These are phyloP conservation scores for Microchrysa polita DNA, from an alignment of 2,888 invertebrate genomes.

Conservation along the genomic window DNA sequence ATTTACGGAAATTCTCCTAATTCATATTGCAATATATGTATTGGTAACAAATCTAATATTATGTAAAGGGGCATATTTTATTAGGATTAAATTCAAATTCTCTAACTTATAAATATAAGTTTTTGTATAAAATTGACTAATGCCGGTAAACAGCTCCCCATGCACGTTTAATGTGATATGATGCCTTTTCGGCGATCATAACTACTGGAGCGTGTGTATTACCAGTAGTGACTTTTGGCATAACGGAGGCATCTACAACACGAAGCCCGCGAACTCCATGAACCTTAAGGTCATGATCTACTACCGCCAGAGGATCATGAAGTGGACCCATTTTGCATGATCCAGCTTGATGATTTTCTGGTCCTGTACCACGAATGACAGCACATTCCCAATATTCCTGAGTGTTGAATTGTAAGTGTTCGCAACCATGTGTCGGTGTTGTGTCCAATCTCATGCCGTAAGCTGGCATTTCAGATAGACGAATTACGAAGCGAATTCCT, in stretches of 20 bases:
- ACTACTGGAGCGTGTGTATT: conserved; percentile 81
- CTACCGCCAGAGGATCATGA: conserved; percentile 77
- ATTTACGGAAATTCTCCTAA: too few species aligned
- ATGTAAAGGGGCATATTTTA: too few species aligned
- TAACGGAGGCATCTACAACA: conserved; percentile 82
- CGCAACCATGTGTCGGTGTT: conserved; percentile 79
- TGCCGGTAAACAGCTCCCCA: conserved; percentile 58
- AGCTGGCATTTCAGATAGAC: conserved; percentile 75
- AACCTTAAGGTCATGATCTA: conserved; percentile 71
- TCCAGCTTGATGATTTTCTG: conserved; percentile 85
- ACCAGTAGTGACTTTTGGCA: conserved; percentile 79
- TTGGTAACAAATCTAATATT: too few species aligned
- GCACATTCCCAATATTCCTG: conserved; percentile 83
- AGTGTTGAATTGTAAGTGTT: conserved; percentile 74
- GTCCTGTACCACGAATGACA: conserved; percentile 74
- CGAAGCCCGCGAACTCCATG: conserved; percentile 75
- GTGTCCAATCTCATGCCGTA: conserved; percentile 81
- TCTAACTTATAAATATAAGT: too few species aligned
- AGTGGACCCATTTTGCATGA: conserved; percentile 84
- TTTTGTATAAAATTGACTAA: conserved; percentile 16
- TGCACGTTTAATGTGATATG: conserved; percentile 61
- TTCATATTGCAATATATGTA: too few species aligned
- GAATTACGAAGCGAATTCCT: conserved; percentile 82
- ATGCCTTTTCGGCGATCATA: conserved; percentile 82
- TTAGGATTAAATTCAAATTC: too few species aligned